phyloP scores from a whole-genome alignment of 2,113 vertebrate genomes.

The Solea senegalensis region DNA sequence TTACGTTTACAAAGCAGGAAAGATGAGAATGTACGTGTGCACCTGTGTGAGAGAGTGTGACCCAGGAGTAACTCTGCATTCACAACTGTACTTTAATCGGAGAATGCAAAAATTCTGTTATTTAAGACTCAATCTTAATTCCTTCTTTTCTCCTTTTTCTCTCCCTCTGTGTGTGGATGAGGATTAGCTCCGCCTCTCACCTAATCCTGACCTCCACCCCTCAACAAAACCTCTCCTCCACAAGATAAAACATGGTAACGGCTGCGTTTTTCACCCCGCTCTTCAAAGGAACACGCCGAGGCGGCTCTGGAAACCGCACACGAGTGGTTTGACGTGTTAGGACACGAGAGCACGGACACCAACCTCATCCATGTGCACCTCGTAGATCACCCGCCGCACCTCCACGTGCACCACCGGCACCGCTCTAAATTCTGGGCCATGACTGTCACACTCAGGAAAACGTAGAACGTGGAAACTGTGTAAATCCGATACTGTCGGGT shows the following conservation, averaged over 20 bases:
- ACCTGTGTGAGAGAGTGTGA: too few relatives aligned
- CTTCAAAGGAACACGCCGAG: slow-evolving; percentile 51
- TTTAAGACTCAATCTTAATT: too few relatives aligned
- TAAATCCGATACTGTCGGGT: slow-evolving; percentile 30
- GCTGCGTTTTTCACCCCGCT: slow-evolving; percentile 47
- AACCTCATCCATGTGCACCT: slow-evolving; percentile 23
- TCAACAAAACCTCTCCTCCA: slow-evolving; percentile 38
- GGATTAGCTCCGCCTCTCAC: slow-evolving; percentile 62
- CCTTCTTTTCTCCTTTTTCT: too few relatives aligned
- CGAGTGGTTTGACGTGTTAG: slow-evolving; percentile 34
- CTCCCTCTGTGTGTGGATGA: slow-evolving; percentile 22
- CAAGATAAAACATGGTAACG: slow-evolving; percentile 66
- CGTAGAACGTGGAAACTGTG: slow-evolving; percentile 31
- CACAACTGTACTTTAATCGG: too few relatives aligned
- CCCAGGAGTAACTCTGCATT: too few relatives aligned
- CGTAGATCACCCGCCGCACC: slow-evolving; percentile 40
- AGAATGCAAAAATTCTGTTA: too few relatives aligned
- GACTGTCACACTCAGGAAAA: slow-evolving; percentile 23
- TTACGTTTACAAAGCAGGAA: too few relatives aligned
- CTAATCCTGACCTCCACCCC: slow-evolving; percentile 57
- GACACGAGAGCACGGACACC: slow-evolving; percentile 32
- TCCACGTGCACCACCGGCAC: background rate
- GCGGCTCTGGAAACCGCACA: slow-evolving; percentile 23
- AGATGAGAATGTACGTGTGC: too few relatives aligned
- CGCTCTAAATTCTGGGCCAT: slow-evolving; percentile 16